A percentile compares a stretch with the other conserved stretches of the same genome.
Evolutionary conservation across 2,888 invertebrate genomes (phyloP).

Genomic region (Agrotis exclamationis): DNA sequence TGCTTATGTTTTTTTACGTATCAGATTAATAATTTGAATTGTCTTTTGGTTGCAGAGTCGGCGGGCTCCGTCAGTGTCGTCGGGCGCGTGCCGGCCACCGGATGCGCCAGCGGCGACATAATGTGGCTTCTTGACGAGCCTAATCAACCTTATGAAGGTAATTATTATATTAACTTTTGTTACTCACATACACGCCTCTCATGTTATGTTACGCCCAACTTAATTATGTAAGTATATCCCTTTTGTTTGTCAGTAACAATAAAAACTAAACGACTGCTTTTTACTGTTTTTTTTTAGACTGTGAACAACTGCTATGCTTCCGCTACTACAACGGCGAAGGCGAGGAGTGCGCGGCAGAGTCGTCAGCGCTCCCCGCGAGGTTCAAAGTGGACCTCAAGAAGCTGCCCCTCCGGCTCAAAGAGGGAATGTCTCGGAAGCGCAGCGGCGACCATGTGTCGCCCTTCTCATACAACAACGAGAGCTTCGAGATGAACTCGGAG

Average conservation of each 20-base stretch:
- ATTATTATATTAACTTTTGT: conserved; percentile 66
- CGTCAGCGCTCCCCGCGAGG: conserved; percentile 86
- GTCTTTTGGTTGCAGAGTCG: conserved; percentile 82
- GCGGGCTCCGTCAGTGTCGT: conserved; percentile 81
- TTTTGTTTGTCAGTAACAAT: conserved; percentile 12
- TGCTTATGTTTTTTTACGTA: conserved; percentile 19
- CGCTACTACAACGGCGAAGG: conserved; percentile 93
- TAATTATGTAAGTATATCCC: conserved; percentile 19
- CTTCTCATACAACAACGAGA: conserved; percentile 88
- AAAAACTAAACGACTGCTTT: conserved; percentile 11
- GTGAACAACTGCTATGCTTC: conserved; percentile 93
- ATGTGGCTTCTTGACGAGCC: conserved; percentile 94
- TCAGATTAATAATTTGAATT: conserved; percentile 31
- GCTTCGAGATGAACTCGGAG: conserved; percentile 89
- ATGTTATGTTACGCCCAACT: neutral
- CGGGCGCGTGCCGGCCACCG: conserved; percentile 90
- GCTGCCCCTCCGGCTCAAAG: conserved; percentile 90
- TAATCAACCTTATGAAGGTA: conserved; percentile 92
- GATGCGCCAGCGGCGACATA: conserved; percentile 91
- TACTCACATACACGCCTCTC: conserved; percentile 26
- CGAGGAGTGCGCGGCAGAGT: conserved; percentile 92
- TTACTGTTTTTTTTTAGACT: conserved; percentile 89
- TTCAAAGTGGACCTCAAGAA: conserved; percentile 92
- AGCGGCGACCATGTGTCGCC: conserved; percentile 88
- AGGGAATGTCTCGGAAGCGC: conserved; percentile 88